Conservation (phyloP, 2,888 invertebrate species). For the Ommatoiulus sabulosus region DNA sequence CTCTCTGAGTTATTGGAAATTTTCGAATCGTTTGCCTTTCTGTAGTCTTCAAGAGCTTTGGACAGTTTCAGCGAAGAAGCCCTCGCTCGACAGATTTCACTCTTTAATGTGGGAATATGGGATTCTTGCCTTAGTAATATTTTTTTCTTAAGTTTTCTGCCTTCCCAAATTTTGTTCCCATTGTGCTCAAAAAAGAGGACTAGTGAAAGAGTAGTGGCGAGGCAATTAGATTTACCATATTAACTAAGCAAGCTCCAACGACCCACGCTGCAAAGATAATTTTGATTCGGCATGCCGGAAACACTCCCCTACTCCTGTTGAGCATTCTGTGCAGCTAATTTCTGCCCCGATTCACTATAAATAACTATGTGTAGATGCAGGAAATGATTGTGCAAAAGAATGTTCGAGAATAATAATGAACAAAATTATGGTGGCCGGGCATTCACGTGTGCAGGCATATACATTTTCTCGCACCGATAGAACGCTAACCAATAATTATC, state of each 20-base stretch:
- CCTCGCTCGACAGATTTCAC: neutral
- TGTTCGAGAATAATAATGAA: too few species aligned
- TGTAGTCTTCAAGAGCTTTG: neutral
- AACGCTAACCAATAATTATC: too few species aligned
- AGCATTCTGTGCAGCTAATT: neutral
- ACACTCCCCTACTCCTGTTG: neutral
- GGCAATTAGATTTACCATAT: neutral
- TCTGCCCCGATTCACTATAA: neutral
- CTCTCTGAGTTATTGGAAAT: neutral
- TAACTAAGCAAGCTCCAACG: neutral
- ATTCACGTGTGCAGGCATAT: too few species aligned
- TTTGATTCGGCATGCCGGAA: neutral
- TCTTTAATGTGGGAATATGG: neutral
- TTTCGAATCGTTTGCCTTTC: conserved; percentile 7
- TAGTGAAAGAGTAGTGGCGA: neutral
- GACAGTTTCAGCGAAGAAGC: neutral
- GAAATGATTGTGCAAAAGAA: neutral
- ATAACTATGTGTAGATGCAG: neutral
- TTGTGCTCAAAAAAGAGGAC: neutral
- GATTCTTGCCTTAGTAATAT: conserved; percentile 25
- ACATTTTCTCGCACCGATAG: neutral
- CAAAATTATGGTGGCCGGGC: too few species aligned
- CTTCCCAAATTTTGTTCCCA: conserved; percentile 36
- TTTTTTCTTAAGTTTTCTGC: conserved; percentile 4
- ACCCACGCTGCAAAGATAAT: neutral